These are phyloP conservation scores for Phaethon lepturus DNA, from an alignment of 2,113 vertebrate species.

Conservation along the genomic window DNA sequence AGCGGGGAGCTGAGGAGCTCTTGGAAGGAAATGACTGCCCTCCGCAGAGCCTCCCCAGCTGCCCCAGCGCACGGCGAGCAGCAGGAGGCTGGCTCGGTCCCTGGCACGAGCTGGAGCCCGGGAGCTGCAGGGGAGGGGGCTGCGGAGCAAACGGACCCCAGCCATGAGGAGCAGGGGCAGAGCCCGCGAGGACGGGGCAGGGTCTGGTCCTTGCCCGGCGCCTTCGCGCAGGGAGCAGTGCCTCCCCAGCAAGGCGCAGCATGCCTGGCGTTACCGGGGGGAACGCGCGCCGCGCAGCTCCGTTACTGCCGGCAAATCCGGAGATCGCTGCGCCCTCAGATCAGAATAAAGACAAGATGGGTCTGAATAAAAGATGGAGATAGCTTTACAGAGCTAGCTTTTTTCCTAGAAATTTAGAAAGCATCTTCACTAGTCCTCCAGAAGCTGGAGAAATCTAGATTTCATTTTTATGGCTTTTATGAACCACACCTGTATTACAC, in stretches of 20 bases:
- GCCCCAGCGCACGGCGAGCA: neutral
- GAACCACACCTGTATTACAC: neutral
- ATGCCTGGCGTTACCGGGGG: rapidly evolving
- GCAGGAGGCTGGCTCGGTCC: neutral
- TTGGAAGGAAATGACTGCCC: neutral
- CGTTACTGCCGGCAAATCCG: rapidly evolving
- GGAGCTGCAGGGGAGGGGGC: neutral
- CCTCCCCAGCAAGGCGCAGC: neutral
- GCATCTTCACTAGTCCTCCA: neutral
- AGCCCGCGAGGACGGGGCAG: neutral
- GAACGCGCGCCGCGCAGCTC: rapidly evolving
- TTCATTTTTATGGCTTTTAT: neutral
- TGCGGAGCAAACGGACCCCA: rapidly evolving
- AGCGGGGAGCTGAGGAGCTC: neutral
- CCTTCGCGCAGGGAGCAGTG: neutral
- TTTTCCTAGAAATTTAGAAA: neutral
- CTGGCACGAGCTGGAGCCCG: neutral
- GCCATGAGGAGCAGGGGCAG: neutral
- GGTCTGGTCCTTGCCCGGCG: neutral
- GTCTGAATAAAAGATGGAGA: neutral
- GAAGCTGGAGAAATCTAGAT: neutral
- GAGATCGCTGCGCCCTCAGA: neutral
- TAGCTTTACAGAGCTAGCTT: neutral
- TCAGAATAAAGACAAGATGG: neutral
- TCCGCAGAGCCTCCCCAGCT: neutral